Evolutionary conservation across 2,888 invertebrate species (phyloP), one percentile per base, ranked within the genome.

Genomic region (Acleris sparsana): DNA sequence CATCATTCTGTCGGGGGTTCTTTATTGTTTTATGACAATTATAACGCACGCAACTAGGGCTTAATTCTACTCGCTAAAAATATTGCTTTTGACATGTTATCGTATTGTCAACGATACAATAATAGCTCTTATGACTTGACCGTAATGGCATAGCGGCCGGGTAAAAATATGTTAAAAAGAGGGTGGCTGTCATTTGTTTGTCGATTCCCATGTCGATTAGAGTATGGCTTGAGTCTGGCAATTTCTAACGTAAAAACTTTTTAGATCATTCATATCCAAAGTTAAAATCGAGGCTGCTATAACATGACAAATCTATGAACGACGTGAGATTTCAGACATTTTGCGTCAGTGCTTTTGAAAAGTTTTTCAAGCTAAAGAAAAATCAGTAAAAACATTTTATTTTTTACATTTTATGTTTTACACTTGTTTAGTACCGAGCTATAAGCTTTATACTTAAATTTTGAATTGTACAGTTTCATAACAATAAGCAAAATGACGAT

Each of bases 351-450:
- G 22, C 5, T 56, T 22, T 56, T 25, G 22, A 16, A 25, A 25
- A 25, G 46, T 46, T 57, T 46, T 17, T 57, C 57, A 22, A 56
- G n/a, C 9, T 16, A 5, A 43, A 20, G n/a, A 56, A 56, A n/a
- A 29, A 29, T 0, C 29, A 5, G 5, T n/a, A 46, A 18, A 53
- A 53, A 11, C 7, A 49, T 39, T 51, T 3, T 56, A 53, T 62
- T 61, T 53, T 62, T 33, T 53, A 62, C 6, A 48, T 56, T 44
- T n/a, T 22, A 16, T 33, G 29, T 29, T 52, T 22, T 22, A 9
- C 16, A 52, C 22, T 16, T 39, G 4, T 13, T 39, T 13, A 39
- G 39, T 39, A 13, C 13, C 13, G 11, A 39, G 13, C 13, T 39
- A 39, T 39, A 39, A 3, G 13, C 13, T 3, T 39, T 39, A 39